Evolutionary conservation across 2,888 invertebrate species (phyloP), one percentile per base, ranked within the genome.

Genomic region (Eupithecia inturbata): DNA sequence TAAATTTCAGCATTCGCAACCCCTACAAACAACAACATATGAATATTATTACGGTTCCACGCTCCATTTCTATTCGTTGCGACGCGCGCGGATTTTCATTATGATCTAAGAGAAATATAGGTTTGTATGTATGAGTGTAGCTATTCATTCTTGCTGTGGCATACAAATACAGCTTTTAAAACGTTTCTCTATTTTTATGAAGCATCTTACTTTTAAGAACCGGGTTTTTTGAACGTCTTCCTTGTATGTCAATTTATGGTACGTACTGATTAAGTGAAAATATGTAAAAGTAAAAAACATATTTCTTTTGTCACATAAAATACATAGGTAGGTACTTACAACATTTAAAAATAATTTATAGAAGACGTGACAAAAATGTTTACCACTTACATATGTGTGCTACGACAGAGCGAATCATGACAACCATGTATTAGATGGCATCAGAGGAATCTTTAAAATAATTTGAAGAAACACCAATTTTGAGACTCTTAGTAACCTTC

Each of bases 31-130:
- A 31, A 62, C 62, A 62, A 19, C 62, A 19, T 62, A 62, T 62
- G 62, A 62, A 62, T 62, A 62, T 62, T 62, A 62, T 62, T 62
- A 62, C 31, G 19, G 26, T 9, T 57, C 57, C 26, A 9, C 62
- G 62, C 62, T 31, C 19, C 19, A 31, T 19, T 31, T 19, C 19
- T 26, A 57, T 26, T 57, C 57, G 57, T 26, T 26, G 57, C 57
- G 57, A 57, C 57, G 57, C 57, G 22, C 57, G 57, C 57, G 14
- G 57, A 57, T 57, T 57, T 57, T 57, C 4, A 26, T 57, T 57
- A 57, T 57, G 57, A 57, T 57, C 57, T 57, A 57, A 22, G 57
- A 26, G 57, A 53, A 53, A 57, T 57, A 57, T 22, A 57, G 3
- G 26, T 57, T 57, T 57, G 57, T 57, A 26, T 26, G 12, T 57